Conservation (phyloP, 2,113 vertebrate species). For the Callionymus lyra region DNA sequence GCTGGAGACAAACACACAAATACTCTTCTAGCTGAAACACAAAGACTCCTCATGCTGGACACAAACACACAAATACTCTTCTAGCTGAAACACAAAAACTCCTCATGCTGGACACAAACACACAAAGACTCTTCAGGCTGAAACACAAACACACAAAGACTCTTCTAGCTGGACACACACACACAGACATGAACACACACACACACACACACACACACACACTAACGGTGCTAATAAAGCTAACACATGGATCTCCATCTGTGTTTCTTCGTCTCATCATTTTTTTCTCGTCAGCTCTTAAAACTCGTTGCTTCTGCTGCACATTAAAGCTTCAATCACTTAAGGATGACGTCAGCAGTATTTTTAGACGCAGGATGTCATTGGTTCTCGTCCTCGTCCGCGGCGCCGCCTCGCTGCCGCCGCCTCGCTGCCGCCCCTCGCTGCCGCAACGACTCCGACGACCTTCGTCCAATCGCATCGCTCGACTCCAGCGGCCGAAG, state of each 20-base stretch:
- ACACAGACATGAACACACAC: too few relatives aligned
- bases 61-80: background rate
- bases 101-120: background rate
- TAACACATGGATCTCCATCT: slow-evolving; percentile 36
- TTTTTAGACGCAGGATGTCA: slow-evolving; percentile 63
- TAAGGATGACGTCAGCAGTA: slow-evolving; percentile 73
- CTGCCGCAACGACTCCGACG: slow-evolving; percentile 44
- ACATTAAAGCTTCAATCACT: slow-evolving; percentile 71
- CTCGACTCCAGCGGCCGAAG: too few relatives aligned
- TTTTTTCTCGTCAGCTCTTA: slow-evolving; percentile 51
- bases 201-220: slow-evolving; percentile 9
- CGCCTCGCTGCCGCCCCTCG: slow-evolving; percentile 46
- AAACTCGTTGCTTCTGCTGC: slow-evolving; percentile 50
- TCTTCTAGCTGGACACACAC: too few relatives aligned
- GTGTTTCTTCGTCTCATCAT: slow-evolving; percentile 25
- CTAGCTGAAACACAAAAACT: too few relatives aligned
- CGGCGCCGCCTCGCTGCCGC: slow-evolving; percentile 47
- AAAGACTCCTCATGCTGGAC: background rate
- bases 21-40: too few relatives aligned
- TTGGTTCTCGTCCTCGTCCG: slow-evolving; percentile 43
- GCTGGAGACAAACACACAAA: too few relatives aligned
- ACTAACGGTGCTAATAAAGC: slow-evolving; percentile 22
- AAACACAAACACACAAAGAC: too few relatives aligned
- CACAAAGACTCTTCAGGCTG: background rate
- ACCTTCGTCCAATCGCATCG: too few relatives aligned